Percentiles rank a stretch among this genome's conserved stretches.
Evolutionary conservation across 1,140 invertebrate species (phyloP).

Genomic region (Pogonomyrmex californicus): DNA sequence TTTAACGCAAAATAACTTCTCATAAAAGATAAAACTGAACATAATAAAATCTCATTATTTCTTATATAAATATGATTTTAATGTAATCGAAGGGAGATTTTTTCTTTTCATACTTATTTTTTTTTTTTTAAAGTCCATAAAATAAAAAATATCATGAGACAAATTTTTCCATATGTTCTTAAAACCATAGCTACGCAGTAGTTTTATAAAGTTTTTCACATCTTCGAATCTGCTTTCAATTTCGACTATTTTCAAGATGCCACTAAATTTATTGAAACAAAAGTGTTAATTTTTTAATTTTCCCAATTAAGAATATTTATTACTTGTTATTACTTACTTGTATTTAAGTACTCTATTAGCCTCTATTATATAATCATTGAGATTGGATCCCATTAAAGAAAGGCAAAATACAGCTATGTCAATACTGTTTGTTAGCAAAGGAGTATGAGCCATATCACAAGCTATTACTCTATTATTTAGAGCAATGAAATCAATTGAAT

Average conservation of each 20-base stretch:
- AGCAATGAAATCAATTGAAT: constrained; percentile 97
- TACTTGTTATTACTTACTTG: constrained; percentile 89
- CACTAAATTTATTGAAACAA: constrained; percentile 87
- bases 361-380: constrained; percentile 95
- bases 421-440: constrained; percentile 90
- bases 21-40: constrained; percentile 19
- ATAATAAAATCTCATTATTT: constrained; percentile 89
- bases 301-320: constrained; percentile 41
- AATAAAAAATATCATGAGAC: constrained; percentile 92
- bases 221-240: constrained; percentile 94
- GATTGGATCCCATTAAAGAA: constrained; percentile 98
- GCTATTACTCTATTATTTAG: constrained; percentile 92
- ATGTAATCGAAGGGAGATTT: constrained; percentile 88
- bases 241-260: constrained; percentile 95
- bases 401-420: constrained; percentile 98
- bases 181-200: constrained; percentile 92
- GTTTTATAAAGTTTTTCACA: constrained; percentile 90
- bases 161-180: constrained; percentile 90
- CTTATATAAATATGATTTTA: constrained; percentile 96
- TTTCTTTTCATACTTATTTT: constrained; percentile 86
- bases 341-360: constrained; percentile 96
- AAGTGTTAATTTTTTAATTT: constrained; percentile 48
- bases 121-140: constrained; percentile 94
- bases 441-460: constrained; percentile 97
- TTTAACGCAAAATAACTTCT: too few relatives aligned